Evolutionary conservation across 2,888 invertebrate genomes (phyloP).

Genomic region (Phragmatobia fuliginosa): DNA sequence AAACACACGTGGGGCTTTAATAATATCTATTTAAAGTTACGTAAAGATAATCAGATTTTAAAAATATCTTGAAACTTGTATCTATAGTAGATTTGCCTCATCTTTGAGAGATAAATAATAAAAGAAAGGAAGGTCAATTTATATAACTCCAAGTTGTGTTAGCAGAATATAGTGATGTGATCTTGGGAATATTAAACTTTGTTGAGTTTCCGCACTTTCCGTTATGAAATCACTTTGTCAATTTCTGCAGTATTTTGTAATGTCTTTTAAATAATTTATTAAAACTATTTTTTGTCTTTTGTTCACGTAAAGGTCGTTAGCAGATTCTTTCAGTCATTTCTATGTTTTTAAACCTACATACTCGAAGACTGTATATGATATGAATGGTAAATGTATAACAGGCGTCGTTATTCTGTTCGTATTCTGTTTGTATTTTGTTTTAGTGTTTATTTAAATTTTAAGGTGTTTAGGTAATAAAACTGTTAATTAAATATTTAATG

Average conservation of each 20-base stretch:
- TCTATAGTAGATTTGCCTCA: not conserved
- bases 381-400: no score
- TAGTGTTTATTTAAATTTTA: not conserved
- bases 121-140: not conserved
- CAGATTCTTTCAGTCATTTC: not conserved
- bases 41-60: not conserved
- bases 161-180: not conserved
- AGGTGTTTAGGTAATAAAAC: not conserved
- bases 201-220: not conserved
- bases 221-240: not conserved
- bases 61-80: not conserved
- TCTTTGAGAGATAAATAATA: not conserved
- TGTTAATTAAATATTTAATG: not conserved
- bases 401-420: no score
- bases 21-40: not conserved
- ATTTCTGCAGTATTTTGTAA: no score
- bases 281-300: not conserved
- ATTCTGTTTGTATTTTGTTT: no score
- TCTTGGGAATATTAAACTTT: not conserved
- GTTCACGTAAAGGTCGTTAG: not conserved
- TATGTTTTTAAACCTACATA: no score
- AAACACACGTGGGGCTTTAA: not conserved
- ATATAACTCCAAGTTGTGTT: not conserved
- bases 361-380: no score
- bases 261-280: no score